Evolutionary conservation across 2,113 vertebrate genomes (phyloP).

Genomic region (Columba livia): DNA sequence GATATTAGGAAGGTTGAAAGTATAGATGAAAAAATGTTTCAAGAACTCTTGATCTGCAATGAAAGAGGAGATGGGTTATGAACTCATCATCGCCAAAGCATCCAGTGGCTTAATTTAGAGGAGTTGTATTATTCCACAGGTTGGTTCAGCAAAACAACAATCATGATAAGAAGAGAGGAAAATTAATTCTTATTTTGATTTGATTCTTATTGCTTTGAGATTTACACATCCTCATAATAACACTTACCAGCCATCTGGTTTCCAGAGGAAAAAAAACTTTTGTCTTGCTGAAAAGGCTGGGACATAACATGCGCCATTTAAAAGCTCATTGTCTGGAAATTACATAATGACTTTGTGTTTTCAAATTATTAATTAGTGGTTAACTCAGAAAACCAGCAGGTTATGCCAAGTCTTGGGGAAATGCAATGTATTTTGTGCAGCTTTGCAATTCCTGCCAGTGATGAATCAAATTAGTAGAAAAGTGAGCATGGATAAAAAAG

Average conservation of each 20-base stretch:
- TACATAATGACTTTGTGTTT: constrained; percentile 59
- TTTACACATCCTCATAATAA: constrained; percentile 51
- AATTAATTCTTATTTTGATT: constrained; percentile 59
- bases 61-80: background rate
- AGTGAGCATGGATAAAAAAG: background rate
- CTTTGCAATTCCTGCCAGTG: background rate
- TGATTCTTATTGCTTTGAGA: constrained; percentile 62
- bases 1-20: background rate
- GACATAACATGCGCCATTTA: constrained; percentile 61
- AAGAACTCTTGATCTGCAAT: background rate
- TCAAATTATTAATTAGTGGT: constrained; percentile 64
- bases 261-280: constrained; percentile 4
- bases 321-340: constrained; percentile 64
- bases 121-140: constrained; percentile 6
- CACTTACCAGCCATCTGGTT: constrained; percentile 64
- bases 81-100: background rate
- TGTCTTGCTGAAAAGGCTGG: constrained; percentile 7
- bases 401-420: background rate
- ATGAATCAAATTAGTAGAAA: background rate
- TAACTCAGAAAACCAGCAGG: constrained; percentile 28
- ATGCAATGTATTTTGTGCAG: background rate
- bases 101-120: background rate
- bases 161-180: constrained; percentile 20
- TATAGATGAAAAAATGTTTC: background rate
- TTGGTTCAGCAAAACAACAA: constrained; percentile 16